Conservation (phyloP, 2,113 vertebrate genomes). For the Ceratotherium simum region DNA sequence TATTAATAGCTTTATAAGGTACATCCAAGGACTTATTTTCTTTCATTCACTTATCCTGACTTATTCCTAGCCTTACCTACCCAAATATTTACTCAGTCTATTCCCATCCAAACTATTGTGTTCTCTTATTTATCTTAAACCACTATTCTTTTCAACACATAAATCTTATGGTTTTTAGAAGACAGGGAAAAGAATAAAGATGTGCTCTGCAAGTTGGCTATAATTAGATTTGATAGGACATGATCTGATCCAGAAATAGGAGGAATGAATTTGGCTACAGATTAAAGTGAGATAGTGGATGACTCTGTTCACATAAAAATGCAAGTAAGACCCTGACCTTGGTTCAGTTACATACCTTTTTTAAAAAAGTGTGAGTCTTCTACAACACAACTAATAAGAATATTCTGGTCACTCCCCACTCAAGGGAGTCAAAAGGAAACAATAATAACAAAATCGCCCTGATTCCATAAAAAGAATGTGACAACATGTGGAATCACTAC, state of each 20-base stretch:
- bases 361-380: neutral
- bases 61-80: neutral
- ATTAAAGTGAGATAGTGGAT: neutral
- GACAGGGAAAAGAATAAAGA: neutral
- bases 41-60: neutral
- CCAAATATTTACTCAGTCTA: neutral
- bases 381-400: neutral
- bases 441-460: neutral
- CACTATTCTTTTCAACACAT: neutral
- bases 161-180: neutral
- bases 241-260: neutral
- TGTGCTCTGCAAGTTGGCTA: neutral
- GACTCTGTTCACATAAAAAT: neutral
- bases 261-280: neutral
- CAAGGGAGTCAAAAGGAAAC: neutral
- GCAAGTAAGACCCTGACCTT: neutral
- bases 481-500: neutral
- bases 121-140: neutral
- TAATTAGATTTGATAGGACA: neutral
- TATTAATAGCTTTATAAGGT: neutral
- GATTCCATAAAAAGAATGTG: neutral
- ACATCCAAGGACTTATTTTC: neutral
- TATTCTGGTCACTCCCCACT: neutral
- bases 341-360: neutral
- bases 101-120: neutral